Evolutionary conservation across 2,797 vertebrate species (phyloP).

Genomic region (Phoxinus dragarum): DNA sequence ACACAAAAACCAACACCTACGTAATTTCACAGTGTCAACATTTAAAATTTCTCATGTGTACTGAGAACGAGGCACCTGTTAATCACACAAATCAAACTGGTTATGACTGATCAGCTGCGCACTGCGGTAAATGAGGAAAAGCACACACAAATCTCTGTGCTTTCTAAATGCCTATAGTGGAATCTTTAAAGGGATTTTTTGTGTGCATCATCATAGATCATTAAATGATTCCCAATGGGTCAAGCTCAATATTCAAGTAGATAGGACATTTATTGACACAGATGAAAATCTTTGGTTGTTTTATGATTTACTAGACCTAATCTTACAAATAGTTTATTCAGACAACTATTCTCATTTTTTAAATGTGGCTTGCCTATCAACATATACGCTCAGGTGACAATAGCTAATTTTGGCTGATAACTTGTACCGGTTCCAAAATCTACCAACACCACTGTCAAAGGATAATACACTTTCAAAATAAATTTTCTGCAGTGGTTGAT

Average conservation of each 20-base stretch:
- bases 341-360: background rate
- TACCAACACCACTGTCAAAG: background rate
- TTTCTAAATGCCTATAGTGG: background rate
- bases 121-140: background rate
- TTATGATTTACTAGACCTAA: background rate
- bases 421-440: background rate
- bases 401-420: background rate
- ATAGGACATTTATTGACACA: background rate
- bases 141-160: background rate
- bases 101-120: background rate
- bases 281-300: background rate
- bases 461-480: background rate
- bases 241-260: background rate
- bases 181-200: background rate
- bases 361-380: background rate
- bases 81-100: slow-evolving; percentile 10
- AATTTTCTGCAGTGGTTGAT: background rate
- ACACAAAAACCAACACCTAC: background rate
- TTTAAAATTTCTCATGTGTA: background rate
- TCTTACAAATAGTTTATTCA: background rate
- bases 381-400: background rate
- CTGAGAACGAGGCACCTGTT: background rate
- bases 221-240: background rate
- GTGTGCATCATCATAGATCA: background rate
- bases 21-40: background rate